These are phyloP conservation scores for Halyomorpha halys DNA, from an alignment of 1,140 invertebrate genomes.

Conservation along the genomic window DNA sequence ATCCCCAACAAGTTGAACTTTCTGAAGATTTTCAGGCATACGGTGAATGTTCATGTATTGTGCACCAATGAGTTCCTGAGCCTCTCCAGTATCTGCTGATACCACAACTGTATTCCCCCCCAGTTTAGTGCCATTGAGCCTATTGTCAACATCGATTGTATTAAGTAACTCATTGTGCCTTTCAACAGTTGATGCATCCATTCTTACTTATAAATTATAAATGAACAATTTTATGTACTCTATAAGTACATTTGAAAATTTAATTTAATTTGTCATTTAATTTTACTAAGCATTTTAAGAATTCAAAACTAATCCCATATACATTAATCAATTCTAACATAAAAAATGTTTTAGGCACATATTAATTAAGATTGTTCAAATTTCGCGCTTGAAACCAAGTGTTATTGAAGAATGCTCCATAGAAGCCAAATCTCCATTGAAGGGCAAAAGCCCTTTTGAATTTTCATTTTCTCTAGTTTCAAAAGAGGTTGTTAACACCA, in stretches of 20 bases:
- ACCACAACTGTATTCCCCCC: constrained; percentile 9
- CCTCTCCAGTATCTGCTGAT: constrained; percentile 19
- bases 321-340: neutral
- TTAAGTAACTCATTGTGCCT: constrained; percentile 19
- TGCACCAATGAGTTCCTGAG: constrained; percentile 31
- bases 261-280: no score
- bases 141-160: constrained; percentile 9
- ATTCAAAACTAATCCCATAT: no score
- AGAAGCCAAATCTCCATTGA: constrained; percentile 17
- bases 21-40: constrained; percentile 36
- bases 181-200: constrained; percentile 20
- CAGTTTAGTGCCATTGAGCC: constrained; percentile 15
- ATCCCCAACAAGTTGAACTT: constrained; percentile 38
- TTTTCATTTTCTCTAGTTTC: neutral
- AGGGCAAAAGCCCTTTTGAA: neutral
- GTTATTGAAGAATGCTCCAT: constrained; percentile 7
- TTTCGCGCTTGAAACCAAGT: constrained; percentile 17
- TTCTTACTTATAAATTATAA: neutral
- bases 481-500: neutral
- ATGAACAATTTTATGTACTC: no score
- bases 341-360: neutral
- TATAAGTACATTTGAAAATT: no score
- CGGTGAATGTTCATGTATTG: constrained; percentile 42
- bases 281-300: no score
- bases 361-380: constrained; percentile 1